Conservation (phyloP, 2,113 vertebrate species). For the Strix aluco region DNA sequence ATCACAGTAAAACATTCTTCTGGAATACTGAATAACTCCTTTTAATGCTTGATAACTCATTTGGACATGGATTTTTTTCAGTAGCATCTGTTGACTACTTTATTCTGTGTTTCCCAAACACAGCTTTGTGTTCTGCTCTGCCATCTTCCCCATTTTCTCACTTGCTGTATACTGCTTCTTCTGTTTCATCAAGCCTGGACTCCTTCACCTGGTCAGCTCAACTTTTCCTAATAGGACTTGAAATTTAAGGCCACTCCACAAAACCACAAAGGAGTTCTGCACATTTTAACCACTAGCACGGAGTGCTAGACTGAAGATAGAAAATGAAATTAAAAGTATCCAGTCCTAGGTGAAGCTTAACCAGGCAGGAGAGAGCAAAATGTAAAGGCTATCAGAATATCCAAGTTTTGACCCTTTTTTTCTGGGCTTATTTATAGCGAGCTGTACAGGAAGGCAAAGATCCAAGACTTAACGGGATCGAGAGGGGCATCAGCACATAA, state of each 20-base stretch:
- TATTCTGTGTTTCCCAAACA: background rate
- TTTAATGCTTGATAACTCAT: background rate
- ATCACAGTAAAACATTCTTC: background rate
- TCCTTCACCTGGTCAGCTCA: background rate
- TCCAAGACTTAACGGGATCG: rapidly evolving
- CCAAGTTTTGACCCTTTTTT: background rate
- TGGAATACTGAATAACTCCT: background rate
- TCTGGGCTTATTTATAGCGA: background rate
- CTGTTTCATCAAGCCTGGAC: background rate
- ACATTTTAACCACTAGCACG: rapidly evolving
- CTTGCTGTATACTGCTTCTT: background rate
- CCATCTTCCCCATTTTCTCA: background rate
- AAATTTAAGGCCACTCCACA: background rate
- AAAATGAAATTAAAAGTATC: background rate
- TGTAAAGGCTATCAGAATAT: background rate
- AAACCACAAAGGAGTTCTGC: too few relatives aligned
- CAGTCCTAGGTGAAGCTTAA: background rate
- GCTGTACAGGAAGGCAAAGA: background rate
- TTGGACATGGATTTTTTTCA: background rate
- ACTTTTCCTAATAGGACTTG: rapidly evolving
- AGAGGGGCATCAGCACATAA: rapidly evolving
- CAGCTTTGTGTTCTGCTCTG: background rate
- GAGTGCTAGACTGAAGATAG: background rate
- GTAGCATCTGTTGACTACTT: background rate
- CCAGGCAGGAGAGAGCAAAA: background rate